Evolutionary conservation across 2,888 invertebrate species (phyloP), one percentile per base, ranked within the genome.

Genomic region (Dusona sp.): DNA sequence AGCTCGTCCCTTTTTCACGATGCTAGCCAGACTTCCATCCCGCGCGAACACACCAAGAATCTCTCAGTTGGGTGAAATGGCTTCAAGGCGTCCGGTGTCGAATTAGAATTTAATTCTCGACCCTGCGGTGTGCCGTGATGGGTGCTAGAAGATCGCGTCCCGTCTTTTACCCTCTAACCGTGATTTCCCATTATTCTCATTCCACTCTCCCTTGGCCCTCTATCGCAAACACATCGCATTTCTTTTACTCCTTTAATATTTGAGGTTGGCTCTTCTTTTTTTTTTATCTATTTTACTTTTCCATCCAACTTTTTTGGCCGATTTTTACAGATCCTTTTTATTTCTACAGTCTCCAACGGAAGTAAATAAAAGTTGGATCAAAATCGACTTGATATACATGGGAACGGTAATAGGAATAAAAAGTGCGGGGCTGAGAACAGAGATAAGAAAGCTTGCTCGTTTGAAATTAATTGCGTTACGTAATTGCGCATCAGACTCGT

Each of bases 51-150:
- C 82, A 45, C 57, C 72, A 75, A 83, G 65, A 48, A 80, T 64
- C 61, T 74, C 61, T 78, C 70, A 42, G 45, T 22, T 25, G 77
- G 33, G 74, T 79, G 74, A 81, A 84, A 74, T 68, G 79, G 75
- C 87, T 84, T 67, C 84, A 83, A 85, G 88, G 80, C 86, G 80
- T 87, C 87, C 85, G 83, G 82, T 87, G 85, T 89, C 88, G 87
- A 88, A 89, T 89, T 89, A 88, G 87, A 88, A 88, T 88, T 88
- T 88, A 89, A 89, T 89, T 88, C 87, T 82, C 84, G 48, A 84
- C 79, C 25, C 29, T 79, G 79, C 85, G 74, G 64, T 51, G 61
- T 33, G 64, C 16, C 61, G 70, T 48, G 51, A 83, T 61, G 79
- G 45, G 54, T 79, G 75, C 84, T 29, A 80, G 51, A 61, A 80